Conservation (phyloP, 1,140 invertebrate genomes). For the Cylas formicarius region DNA sequence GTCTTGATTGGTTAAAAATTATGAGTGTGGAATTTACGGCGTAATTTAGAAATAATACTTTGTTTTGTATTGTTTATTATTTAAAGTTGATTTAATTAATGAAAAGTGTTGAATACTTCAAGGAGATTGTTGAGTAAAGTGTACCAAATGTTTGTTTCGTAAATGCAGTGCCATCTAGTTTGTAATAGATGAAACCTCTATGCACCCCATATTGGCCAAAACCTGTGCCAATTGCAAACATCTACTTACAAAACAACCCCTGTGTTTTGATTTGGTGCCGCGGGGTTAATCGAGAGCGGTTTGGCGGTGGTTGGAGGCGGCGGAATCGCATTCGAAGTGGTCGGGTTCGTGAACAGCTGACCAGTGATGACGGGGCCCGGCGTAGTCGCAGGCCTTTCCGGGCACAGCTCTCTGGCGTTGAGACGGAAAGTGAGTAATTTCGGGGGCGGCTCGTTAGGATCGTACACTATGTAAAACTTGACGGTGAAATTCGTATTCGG, state of each 20-base stretch:
- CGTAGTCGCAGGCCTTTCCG: conserved; percentile 26
- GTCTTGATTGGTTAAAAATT: too few species aligned
- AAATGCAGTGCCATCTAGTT: conserved; percentile 13
- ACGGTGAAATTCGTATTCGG: conserved; percentile 28
- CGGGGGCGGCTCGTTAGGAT: conserved; percentile 30
- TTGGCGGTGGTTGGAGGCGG: conserved; percentile 1
- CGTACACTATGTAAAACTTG: conserved; percentile 38
- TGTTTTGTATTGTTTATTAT: too few species aligned
- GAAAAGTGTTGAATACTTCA: too few species aligned
- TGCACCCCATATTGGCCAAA: too few species aligned
- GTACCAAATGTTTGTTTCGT: background rate
- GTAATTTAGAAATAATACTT: too few species aligned
- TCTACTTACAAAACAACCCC: background rate
- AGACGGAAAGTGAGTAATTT: conserved; percentile 27
- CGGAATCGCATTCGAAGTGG: conserved; percentile 4
- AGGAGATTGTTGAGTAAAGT: too few species aligned
- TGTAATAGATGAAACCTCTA: conserved; percentile 1
- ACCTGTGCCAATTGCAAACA: background rate
- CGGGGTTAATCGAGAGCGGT: background rate
- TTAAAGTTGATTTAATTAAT: too few species aligned
- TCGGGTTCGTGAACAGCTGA: conserved; percentile 24
- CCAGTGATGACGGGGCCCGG: conserved; percentile 19
- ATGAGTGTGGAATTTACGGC: too few species aligned
- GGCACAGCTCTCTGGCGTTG: conserved; percentile 36
- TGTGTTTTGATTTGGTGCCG: conserved; percentile 4